A percentile compares a stretch with the other conserved stretches of the same genome.
Evolutionary conservation across 2,113 vertebrate genomes (phyloP).

Genomic region (Petaurus breviceps): DNA sequence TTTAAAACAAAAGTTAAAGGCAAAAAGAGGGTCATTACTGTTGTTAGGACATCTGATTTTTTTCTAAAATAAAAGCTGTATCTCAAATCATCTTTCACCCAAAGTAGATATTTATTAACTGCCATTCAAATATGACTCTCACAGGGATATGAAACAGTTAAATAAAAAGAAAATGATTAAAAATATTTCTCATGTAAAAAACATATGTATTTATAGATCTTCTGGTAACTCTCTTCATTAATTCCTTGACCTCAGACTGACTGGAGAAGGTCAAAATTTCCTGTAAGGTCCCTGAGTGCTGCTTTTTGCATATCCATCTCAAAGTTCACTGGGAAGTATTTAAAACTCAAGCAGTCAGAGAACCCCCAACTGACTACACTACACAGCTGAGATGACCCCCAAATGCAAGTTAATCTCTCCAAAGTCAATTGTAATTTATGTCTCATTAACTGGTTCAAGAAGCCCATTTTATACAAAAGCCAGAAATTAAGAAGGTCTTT

Average conservation of each 20-base stretch:
- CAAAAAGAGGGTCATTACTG: neutral
- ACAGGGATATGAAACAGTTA: constrained; percentile 71
- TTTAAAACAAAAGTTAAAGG: neutral
- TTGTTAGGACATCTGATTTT: neutral
- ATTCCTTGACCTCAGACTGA: constrained; percentile 82
- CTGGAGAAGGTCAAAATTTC: constrained; percentile 77
- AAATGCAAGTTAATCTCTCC: constrained; percentile 74
- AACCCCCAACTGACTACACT: constrained; percentile 57
- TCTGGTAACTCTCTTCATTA: constrained; percentile 81
- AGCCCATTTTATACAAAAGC: constrained; percentile 77
- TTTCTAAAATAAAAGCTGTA: neutral
- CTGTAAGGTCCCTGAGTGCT: constrained; percentile 74
- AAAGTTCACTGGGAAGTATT: constrained; percentile 71
- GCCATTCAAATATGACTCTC: constrained; percentile 38
- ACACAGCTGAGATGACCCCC: constrained; percentile 64
- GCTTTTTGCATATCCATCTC: constrained; percentile 54
- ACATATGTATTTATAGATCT: constrained; percentile 82
- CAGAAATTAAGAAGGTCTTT: constrained; percentile 73
- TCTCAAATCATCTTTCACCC: neutral
- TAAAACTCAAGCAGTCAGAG: constrained; percentile 64
- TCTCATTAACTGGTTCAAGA: constrained; percentile 65
- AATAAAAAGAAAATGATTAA: constrained; percentile 65
- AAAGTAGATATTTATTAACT: constrained; percentile 43
- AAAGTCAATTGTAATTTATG: constrained; percentile 76
- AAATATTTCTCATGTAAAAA: constrained; percentile 71